phyloP scores from a whole-genome alignment of 2,797 vertebrate genomes.

The Coccyzus lansbergi region DNA sequence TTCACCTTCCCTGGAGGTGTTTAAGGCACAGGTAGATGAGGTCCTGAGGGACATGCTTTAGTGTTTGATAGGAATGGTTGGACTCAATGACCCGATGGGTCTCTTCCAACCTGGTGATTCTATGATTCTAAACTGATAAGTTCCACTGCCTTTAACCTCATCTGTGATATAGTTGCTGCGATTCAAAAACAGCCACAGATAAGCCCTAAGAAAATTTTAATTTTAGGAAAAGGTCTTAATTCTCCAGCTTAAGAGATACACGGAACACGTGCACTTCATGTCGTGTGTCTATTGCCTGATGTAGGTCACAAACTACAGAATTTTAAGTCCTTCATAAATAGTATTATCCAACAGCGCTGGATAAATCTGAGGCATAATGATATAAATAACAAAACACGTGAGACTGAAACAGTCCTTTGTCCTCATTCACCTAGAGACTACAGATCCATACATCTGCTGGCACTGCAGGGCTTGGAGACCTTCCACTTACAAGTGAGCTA shows the following conservation, averaged over 20 bases:
- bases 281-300: background rate
- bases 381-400: conserved; percentile 19
- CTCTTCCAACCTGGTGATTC: too few species aligned
- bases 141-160: background rate
- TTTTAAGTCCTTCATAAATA: conserved; percentile 37
- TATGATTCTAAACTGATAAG: background rate
- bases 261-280: background rate
- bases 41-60: too few species aligned
- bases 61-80: too few species aligned
- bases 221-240: conserved; percentile 2
- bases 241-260: background rate
- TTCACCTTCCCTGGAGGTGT: too few species aligned
- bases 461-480: background rate
- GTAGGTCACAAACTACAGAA: conserved; percentile 20
- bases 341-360: background rate
- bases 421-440: conserved; percentile 4
- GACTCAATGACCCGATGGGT: too few species aligned
- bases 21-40: too few species aligned
- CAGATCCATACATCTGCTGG: background rate
- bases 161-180: background rate
- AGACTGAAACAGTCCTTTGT: background rate
- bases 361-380: background rate
- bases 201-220: background rate
- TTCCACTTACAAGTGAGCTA: conserved; percentile 6
- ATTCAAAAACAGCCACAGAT: background rate